phyloP scores from a whole-genome alignment of 2,113 vertebrate species.

The Siniperca knerii region DNA sequence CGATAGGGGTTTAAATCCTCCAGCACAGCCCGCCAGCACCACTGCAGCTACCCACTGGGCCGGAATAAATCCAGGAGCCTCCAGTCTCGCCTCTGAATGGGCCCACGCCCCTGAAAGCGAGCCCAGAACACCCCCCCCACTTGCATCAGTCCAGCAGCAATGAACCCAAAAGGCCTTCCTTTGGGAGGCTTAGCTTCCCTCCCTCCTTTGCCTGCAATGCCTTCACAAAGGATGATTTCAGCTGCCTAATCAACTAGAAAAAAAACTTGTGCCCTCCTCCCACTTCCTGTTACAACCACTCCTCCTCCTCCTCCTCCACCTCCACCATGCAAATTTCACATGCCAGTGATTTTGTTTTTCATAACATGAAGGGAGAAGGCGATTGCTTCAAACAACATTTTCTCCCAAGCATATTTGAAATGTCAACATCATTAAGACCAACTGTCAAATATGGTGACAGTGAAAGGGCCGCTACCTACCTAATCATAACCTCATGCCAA shows the following conservation, averaged over 20 bases:
- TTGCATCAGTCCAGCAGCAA: constrained; percentile 55
- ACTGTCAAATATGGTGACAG: constrained; percentile 65
- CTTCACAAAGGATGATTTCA: constrained; percentile 78
- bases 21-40: constrained; percentile 46
- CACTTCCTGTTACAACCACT: constrained; percentile 51
- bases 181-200: constrained; percentile 60
- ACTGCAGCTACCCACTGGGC: constrained; percentile 67
- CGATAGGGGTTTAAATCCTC: constrained; percentile 68
- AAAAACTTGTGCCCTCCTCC: constrained; percentile 62
- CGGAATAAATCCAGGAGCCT: constrained; percentile 76
- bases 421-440: constrained; percentile 78
- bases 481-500: constrained; percentile 45
- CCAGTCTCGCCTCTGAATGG: constrained; percentile 68
- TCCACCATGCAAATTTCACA: constrained; percentile 68
- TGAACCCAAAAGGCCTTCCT: constrained; percentile 75
- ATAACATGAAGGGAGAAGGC: constrained; percentile 54
- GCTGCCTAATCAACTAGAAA: constrained; percentile 77
- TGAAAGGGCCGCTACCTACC: constrained; percentile 46
- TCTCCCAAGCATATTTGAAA: constrained; percentile 77
- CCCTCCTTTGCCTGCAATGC: constrained; percentile 31
- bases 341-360: constrained; percentile 74
- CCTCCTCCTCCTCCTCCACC: constrained; percentile 14
- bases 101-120: constrained; percentile 68
- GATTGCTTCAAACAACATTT: constrained; percentile 64
- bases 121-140: constrained; percentile 57